Base-by-base conservation (phyloP, 2,113 vertebrate genomes). In the Scomber colias region DNA sequence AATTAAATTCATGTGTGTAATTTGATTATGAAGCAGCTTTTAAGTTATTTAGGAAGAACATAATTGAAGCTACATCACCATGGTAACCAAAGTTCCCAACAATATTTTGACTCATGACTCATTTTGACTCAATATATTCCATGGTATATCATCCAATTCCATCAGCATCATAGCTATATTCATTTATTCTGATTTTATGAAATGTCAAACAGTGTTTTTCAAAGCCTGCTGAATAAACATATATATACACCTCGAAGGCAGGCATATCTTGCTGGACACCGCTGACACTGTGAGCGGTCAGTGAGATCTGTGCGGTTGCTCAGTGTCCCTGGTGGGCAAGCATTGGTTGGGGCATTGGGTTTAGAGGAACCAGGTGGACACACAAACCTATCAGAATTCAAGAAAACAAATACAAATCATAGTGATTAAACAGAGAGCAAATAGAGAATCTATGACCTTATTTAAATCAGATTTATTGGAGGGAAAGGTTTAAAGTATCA, bases 221-320 rank as follows among this genome's bases (percentile, higher is more conserved):
- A 80, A 75, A 48, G 51, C 14, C 45, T 49, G n/a, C 59, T 51
- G 51, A 7, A 40, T 40, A 40, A 77, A 53, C 15, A 76, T n/a
- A 44, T 65, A 0, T 6, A 45, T 24, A 30, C 66, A 97, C 96
- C 97, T 93, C 93, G 91, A 17, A 90, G 81, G 86, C 96, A 98
- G 77, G 92, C 94, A 8, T 95, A 95, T 75, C 95, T 91, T 0
- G 94, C 90, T 0, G 96, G 96, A 77, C 97, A 98, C 0, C 53
- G 89, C 77, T 96, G 95, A 70, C 96, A 97, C 82, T 97, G 96
- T 11, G 96, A 95, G 53, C 94, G 95, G 84, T 97, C 94, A 11
- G 96, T 96, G 55, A 97, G 95, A 70, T 92, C 88, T 0, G 82
- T 87, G 62, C 50, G 90, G 31, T 95, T 91, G 91, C 95, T 96